phyloP scores from a whole-genome alignment of 2,113 vertebrate species.

The Desmodus rotundus region DNA sequence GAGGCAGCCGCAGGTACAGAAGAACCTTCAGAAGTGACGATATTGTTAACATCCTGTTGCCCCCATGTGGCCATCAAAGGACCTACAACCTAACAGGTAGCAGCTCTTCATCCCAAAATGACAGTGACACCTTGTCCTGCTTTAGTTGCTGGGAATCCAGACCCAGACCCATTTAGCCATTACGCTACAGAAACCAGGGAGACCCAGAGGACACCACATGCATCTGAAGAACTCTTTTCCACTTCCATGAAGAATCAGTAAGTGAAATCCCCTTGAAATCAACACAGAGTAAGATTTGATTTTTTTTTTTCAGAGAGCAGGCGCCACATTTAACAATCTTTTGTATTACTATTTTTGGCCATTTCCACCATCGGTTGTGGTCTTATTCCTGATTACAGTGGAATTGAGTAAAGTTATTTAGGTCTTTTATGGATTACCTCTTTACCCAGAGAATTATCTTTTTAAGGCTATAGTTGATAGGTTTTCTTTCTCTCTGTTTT shows the following conservation, averaged over 20 bases:
- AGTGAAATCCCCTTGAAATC: background rate
- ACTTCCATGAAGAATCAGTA: background rate
- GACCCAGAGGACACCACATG: background rate
- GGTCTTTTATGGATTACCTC: background rate
- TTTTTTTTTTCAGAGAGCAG: background rate
- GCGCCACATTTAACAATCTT: background rate
- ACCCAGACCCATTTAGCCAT: background rate
- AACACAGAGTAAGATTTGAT: background rate
- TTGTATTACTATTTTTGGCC: background rate
- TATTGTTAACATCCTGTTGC: background rate
- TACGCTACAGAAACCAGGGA: background rate
- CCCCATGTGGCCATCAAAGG: background rate
- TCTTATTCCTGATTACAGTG: background rate
- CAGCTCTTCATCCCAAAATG: background rate
- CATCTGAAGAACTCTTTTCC: background rate
- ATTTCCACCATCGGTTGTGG: background rate
- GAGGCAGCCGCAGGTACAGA: background rate
- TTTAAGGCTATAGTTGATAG: background rate
- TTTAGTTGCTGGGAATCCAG: background rate
- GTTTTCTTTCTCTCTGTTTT: background rate
- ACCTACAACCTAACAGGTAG: background rate
- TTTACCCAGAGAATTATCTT: background rate
- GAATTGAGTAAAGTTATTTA: background rate
- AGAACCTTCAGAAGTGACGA: background rate
- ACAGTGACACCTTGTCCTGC: background rate